These are phyloP conservation scores for Hypothenemus hampei DNA, from an alignment of 1,140 invertebrate species.

Conservation along the genomic window DNA sequence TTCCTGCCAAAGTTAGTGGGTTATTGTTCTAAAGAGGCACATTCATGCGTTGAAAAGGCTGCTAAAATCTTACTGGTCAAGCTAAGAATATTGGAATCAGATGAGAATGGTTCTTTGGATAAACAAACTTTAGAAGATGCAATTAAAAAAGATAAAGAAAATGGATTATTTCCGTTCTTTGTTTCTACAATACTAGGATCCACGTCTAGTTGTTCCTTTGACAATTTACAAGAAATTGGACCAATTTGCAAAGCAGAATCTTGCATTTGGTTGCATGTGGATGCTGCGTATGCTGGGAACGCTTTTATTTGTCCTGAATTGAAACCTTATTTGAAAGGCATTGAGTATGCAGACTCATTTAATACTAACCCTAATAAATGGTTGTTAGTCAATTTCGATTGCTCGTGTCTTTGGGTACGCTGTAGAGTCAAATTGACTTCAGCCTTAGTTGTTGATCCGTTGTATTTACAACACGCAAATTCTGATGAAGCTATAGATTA, in stretches of 20 bases:
- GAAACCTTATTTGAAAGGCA: conserved; percentile 64
- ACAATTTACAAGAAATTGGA: conserved; percentile 75
- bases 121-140: conserved; percentile 65
- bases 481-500: conserved; percentile 70
- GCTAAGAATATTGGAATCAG: conserved; percentile 80
- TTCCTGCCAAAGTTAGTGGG: conserved; percentile 83
- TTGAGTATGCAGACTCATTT: conserved; percentile 84
- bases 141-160: conserved; percentile 71
- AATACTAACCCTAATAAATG: conserved; percentile 94
- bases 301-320: conserved; percentile 83
- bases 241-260: conserved; percentile 66
- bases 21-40: conserved; percentile 94
- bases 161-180: conserved; percentile 82
- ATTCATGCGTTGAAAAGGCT: conserved; percentile 95
- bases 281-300: conserved; percentile 79
- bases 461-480: conserved; percentile 85
- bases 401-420: conserved; percentile 84
- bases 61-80: conserved; percentile 89
- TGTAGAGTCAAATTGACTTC: conserved; percentile 85
- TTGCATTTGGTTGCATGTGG: conserved; percentile 68
- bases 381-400: conserved; percentile 86
- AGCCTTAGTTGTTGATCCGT: conserved; percentile 89
- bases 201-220: conserved; percentile 77
- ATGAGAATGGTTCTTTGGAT: conserved; percentile 72
- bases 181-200: conserved; percentile 76